Evolutionary conservation across 2,888 invertebrate species (phyloP).

Genomic region (Nebria salina): DNA sequence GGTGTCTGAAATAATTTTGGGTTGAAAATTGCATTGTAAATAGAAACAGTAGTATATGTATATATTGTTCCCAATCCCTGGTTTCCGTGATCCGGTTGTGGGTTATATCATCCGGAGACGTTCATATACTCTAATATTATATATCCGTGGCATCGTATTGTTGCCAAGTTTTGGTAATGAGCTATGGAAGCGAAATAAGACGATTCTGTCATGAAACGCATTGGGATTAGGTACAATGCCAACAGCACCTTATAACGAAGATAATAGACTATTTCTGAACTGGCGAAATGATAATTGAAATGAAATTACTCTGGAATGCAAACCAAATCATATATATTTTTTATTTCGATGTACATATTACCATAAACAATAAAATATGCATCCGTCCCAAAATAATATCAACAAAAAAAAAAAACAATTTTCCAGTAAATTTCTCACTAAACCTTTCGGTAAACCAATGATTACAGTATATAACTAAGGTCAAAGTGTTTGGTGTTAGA

Average conservation of each 20-base stretch:
- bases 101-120: slow-evolving; percentile 17
- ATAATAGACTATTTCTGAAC: too few species aligned
- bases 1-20: too few species aligned
- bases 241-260: not conserved
- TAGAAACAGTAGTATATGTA: not conserved
- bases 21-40: not conserved
- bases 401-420: not conserved
- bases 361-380: too few species aligned
- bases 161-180: slow-evolving; percentile 38
- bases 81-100: slow-evolving; percentile 11
- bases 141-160: slow-evolving; percentile 13
- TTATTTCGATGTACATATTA: too few species aligned
- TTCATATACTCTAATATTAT: not conserved
- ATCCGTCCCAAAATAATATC: not conserved
- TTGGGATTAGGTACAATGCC: not conserved
- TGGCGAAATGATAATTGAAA: not conserved
- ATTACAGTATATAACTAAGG: not conserved
- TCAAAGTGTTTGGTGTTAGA: not conserved
- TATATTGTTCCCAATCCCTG: not conserved
- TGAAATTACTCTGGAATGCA: not conserved
- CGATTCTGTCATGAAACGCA: not conserved
- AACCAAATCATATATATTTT: too few species aligned
- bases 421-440: not conserved
- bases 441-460: not conserved
- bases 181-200: slow-evolving; percentile 3